A percentile compares a stretch with the other conserved stretches of the same genome.
Conservation (phyloP, 2,888 invertebrate genomes). For the Microchrysa polita region DNA sequence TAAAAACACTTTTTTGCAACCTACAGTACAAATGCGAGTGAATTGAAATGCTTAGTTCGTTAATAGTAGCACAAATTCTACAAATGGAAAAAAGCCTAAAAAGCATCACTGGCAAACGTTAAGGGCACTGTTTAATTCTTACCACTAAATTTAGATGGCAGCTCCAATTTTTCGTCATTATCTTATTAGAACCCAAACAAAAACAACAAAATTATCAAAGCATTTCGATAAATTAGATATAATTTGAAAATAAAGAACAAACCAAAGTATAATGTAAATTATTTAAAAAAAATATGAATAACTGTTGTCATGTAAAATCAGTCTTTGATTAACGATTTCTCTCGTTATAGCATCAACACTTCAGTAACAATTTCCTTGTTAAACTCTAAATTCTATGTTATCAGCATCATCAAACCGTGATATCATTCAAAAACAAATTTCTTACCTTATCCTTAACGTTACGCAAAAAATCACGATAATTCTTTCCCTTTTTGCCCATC, state of each 20-base stretch:
- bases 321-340: background rate
- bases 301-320: no score
- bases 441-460: conserved; percentile 87
- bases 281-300: no score
- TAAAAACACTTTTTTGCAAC: no score
- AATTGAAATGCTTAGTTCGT: no score
- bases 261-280: conserved; percentile 23
- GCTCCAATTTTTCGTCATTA: conserved; percentile 27
- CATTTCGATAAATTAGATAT: background rate
- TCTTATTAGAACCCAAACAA: conserved; percentile 26
- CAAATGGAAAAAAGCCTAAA: no score
- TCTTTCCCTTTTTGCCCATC: conserved; percentile 65
- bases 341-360: background rate
- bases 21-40: no score
- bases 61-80: no score
- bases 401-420: background rate
- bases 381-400: background rate
- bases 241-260: background rate
- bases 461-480: conserved; percentile 84
- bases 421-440: conserved; percentile 1
- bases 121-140: conserved; percentile 3
- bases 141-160: conserved; percentile 40
- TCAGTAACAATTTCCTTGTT: background rate
- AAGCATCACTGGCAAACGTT: no score
- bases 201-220: conserved; percentile 4